Conservation (phyloP, 2,888 invertebrate genomes). For the Thereva unica region DNA sequence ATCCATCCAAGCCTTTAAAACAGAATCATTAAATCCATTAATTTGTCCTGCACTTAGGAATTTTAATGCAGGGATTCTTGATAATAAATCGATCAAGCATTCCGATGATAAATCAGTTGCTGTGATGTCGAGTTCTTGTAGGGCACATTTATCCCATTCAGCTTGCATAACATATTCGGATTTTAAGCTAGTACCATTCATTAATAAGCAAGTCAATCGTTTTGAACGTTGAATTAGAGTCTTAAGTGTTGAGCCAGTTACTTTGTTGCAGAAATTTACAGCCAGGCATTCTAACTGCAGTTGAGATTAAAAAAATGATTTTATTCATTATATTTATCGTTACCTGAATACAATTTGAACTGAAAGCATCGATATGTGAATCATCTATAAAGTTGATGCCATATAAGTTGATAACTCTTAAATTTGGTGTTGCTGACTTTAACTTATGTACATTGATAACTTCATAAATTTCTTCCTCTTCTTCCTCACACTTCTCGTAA, state of each 20-base stretch:
- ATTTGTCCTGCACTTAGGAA: slow-evolving; percentile 95
- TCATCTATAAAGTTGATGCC: slow-evolving; percentile 99
- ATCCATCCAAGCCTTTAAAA: slow-evolving; percentile 89
- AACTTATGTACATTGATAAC: slow-evolving; percentile 98
- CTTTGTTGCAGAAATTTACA: slow-evolving; percentile 96
- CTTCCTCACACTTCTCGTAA: slow-evolving; percentile 96
- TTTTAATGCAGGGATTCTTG: slow-evolving; percentile 80
- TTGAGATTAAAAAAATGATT: slow-evolving; percentile 5
- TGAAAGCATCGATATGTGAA: slow-evolving; percentile 97
- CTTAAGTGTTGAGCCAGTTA: slow-evolving; percentile 94
- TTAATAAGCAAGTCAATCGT: slow-evolving; percentile 86
- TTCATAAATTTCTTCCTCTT: slow-evolving; percentile 99
- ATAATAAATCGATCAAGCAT: slow-evolving; percentile 89
- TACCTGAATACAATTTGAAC: slow-evolving; percentile 90
- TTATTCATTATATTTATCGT: neutral
- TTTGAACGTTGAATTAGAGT: slow-evolving; percentile 91
- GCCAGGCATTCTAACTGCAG: slow-evolving; percentile 90
- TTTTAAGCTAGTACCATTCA: slow-evolving; percentile 95
- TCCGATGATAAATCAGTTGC: slow-evolving; percentile 95
- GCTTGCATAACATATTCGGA: slow-evolving; percentile 93
- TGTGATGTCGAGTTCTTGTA: slow-evolving; percentile 95
- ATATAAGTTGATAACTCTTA: slow-evolving; percentile 95
- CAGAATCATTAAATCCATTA: slow-evolving; percentile 96
- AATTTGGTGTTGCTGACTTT: slow-evolving; percentile 96
- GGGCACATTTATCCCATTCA: slow-evolving; percentile 95